Base-by-base conservation (phyloP, 2,797 vertebrate genomes). In the Pangasius djambal region DNA sequence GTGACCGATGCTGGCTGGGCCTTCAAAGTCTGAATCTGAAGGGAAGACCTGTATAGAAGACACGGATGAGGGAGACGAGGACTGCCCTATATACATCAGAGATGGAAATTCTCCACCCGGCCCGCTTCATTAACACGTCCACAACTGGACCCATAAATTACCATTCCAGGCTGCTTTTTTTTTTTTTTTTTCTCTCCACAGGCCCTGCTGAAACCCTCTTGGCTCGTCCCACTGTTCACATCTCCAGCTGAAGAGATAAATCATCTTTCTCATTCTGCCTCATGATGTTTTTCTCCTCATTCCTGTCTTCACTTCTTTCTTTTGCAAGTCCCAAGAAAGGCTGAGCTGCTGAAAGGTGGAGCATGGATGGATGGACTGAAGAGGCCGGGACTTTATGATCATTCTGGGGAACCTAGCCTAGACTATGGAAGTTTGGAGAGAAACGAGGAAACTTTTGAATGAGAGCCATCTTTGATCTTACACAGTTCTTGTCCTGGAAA, bases 71-170 rank as follows among this genome's bases (percentile, higher is more conserved):
- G 59, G n/a, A 87, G 57, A 75, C 75, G 88, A 90, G 86, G 37
- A 88, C 77, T 90, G 89, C 75, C 92, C 92, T 91, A 91, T 89
- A 91, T 92, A 89, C 86, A 90, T 59, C n/a, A 90, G 90, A 94
- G 91, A 94, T 94, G 94, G 94, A 95, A 94, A 90, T 92, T 93
- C 92, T 94, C 92, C 92, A 94, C 91, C 91, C 81, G 91, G 92
- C 92, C 89, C 91, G 93, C 92, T 95, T 94, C 93, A 94, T 96
- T 96, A 96, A 94, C 94, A 95, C 94, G 91, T 94, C 93, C 91
- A 93, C 88, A 91, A 88, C 92, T 92, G 93, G 92, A 91, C 94
- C 89, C 93, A 96, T 96, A 95, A 95, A 96, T 96, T 95, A 96
- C 92, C 93, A 93, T 94, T 94, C 93, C 93, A 94, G 94, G 95